These are phyloP conservation scores for Leptestheria dahalacensis DNA, from an alignment of 1,140 invertebrate species.

Conservation along the genomic window DNA sequence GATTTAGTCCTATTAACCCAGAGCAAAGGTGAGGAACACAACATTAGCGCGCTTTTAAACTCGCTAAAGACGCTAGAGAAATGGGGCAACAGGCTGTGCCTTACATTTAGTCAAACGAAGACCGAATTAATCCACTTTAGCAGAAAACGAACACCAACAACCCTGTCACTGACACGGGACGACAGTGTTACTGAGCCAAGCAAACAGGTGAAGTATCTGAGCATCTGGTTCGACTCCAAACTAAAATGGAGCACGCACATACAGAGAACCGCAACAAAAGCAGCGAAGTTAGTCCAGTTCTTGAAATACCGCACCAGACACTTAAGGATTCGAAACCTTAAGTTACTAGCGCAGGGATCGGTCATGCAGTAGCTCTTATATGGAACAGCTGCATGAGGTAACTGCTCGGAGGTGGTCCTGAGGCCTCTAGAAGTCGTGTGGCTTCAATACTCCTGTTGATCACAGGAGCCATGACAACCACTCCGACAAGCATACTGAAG, in stretches of 20 bases:
- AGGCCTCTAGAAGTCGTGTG: not conserved
- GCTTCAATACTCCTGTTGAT: not conserved
- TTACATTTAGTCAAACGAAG: not conserved
- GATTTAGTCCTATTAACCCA: not conserved
- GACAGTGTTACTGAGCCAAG: not conserved
- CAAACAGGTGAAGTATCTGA: not conserved
- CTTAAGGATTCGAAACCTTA: not conserved
- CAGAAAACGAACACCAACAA: not conserved
- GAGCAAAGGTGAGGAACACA: not conserved
- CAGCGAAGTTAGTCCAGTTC: not conserved
- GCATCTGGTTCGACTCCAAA: not conserved
- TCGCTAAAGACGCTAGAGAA: not conserved
- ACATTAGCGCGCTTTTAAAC: not conserved
- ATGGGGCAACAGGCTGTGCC: not conserved
- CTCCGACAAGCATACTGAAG: not conserved
- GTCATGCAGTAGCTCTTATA: not conserved
- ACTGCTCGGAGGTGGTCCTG: not conserved
- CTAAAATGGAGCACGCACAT: slow-evolving; percentile 2
- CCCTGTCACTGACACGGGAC: not conserved
- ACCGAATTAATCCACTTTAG: slow-evolving; percentile 9
- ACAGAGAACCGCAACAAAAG: not conserved
- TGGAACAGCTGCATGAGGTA: not conserved
- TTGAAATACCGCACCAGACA: not conserved
- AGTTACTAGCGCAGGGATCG: not conserved
- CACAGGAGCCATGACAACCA: not conserved